phyloP scores from a whole-genome alignment of 2,113 vertebrate genomes.

The Pseudolaguvia tuberculata region DNA sequence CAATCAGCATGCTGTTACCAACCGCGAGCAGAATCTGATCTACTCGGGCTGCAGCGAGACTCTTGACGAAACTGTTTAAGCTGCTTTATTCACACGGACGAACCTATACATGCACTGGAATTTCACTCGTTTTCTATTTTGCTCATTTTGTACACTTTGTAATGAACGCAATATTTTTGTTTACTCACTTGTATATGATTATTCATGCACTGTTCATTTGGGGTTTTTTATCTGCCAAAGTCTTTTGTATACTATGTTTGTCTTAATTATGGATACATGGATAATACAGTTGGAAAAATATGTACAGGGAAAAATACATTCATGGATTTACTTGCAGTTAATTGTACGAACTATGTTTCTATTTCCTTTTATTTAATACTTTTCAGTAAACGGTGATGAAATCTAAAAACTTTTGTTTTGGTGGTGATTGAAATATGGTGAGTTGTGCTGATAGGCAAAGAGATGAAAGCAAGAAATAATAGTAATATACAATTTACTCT shows the following conservation, averaged over 20 bases:
- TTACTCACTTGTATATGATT: conserved; percentile 62
- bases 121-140: conserved; percentile 53
- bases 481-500: too few relatives aligned
- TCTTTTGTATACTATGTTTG: conserved; percentile 67
- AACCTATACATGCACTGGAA: conserved; percentile 72
- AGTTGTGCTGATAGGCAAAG: not conserved
- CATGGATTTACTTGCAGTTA: conserved; percentile 60
- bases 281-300: conserved; percentile 51
- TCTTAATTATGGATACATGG: conserved; percentile 58
- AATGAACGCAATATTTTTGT: conserved; percentile 60
- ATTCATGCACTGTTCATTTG: conserved; percentile 61
- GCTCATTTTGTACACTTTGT: conserved; percentile 58
- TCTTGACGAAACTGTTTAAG: conserved; percentile 51
- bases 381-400: conserved; percentile 65
- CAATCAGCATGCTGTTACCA: conserved; percentile 73
- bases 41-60: conserved; percentile 53
- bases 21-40: conserved; percentile 53
- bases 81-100: conserved; percentile 63
- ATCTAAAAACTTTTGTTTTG: not conserved
- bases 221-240: conserved; percentile 64
- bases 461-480: too few relatives aligned
- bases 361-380: conserved; percentile 77
- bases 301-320: conserved; percentile 56
- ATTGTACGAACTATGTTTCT: conserved; percentile 61
- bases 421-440: not conserved